Percentiles rank a stretch among this genome's conserved stretches.
Evolutionary conservation across 2,113 vertebrate genomes (phyloP).

Genomic region (Nymphicus hollandicus): DNA sequence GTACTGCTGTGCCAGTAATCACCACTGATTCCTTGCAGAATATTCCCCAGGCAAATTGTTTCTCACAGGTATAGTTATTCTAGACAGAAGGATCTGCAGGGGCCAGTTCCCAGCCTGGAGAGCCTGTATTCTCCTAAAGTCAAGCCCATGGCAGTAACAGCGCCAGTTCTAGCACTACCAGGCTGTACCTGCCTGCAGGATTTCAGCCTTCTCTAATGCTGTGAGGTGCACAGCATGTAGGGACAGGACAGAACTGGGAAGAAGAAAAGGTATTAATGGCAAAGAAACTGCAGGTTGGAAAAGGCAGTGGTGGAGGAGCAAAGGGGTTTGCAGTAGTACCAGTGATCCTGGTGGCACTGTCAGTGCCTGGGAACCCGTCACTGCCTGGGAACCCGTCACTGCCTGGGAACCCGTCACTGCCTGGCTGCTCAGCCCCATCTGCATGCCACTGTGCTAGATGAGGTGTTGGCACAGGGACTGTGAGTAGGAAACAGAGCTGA

Average conservation of each 20-base stretch:
- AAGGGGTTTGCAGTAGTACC: neutral
- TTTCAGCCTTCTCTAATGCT: neutral
- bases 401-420: fast-evolving
- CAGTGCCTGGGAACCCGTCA: too few species aligned
- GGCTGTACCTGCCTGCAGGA: neutral
- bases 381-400: too few species aligned
- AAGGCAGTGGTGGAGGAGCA: neutral
- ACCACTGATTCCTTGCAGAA: neutral
- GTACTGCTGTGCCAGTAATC: neutral
- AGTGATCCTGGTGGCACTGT: neutral
- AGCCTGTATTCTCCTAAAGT: neutral
- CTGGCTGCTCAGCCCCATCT: neutral
- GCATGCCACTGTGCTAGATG: fast-evolving
- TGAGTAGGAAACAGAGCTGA: neutral
- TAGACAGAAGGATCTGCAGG: neutral
- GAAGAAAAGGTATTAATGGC: neutral
- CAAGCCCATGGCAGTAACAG: neutral
- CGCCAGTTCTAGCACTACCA: neutral
- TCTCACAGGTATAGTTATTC: neutral
- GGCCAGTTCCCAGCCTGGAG: neutral
- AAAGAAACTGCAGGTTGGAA: neutral
- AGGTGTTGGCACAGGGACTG: neutral
- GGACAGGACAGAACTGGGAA: neutral
- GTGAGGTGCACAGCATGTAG: fast-evolving
- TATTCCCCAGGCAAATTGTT: neutral